Percentiles rank a stretch among this genome's conserved stretches.
These are phyloP conservation scores for Stegodyphus mimosarum DNA, from an alignment of 1,140 invertebrate genomes.

Conservation along the genomic window DNA sequence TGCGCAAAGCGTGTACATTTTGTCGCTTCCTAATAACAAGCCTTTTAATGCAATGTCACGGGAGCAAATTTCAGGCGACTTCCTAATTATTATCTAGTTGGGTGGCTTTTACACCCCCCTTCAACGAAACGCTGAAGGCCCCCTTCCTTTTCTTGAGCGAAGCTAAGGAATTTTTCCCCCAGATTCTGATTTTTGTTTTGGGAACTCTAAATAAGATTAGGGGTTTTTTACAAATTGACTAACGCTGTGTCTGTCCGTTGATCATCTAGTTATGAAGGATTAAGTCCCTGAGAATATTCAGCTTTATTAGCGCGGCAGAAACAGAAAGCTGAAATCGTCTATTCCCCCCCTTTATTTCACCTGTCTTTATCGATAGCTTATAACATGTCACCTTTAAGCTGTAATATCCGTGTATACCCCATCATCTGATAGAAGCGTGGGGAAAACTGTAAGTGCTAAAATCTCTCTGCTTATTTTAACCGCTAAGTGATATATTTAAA, in stretches of 20 bases:
- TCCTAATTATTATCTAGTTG: slow-evolving; percentile 64
- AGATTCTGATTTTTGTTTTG: slow-evolving; percentile 23
- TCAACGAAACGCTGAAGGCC: not conserved
- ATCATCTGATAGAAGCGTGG: too few species aligned
- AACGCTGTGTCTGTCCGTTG: not conserved
- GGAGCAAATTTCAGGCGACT: slow-evolving; percentile 49
- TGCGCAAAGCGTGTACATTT: slow-evolving; percentile 48
- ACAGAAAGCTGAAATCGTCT: too few species aligned
- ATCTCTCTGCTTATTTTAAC: too few species aligned
- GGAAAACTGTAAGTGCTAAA: too few species aligned
- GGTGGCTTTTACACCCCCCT: slow-evolving; percentile 59
- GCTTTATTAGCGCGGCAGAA: too few species aligned
- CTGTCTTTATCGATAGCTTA: too few species aligned
- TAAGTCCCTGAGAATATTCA: too few species aligned
- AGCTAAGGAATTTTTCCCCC: slow-evolving; percentile 14
- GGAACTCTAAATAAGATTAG: not conserved
- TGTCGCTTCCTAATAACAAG: slow-evolving; percentile 61
- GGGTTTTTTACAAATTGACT: slow-evolving; percentile 6
- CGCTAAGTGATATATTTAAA: too few species aligned
- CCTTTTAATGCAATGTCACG: slow-evolving; percentile 60
- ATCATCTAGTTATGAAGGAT: not conserved
- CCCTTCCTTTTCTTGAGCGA: too few species aligned
- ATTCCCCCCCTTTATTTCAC: too few species aligned
- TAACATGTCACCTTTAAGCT: too few species aligned
- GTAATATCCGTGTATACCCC: too few species aligned